Evolutionary conservation across 2,797 vertebrate genomes (phyloP), one percentile per base, ranked within the genome.

Genomic region (Chromis chromis): DNA sequence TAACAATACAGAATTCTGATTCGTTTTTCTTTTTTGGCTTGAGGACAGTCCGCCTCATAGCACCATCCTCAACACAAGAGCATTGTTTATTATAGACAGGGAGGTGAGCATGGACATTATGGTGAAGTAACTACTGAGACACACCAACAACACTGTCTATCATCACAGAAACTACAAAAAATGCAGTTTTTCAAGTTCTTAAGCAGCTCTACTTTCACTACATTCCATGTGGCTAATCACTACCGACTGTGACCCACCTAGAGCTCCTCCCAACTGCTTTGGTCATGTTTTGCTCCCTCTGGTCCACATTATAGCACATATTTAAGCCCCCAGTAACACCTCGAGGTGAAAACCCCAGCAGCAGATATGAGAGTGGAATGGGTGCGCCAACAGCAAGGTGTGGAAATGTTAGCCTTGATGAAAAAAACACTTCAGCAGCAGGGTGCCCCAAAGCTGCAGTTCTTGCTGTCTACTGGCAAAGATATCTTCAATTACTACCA

Each of bases 381-480:
- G 70, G 70, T 27, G 69, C 73, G 65, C 61, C 70, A 31, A 71
- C 66, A 74, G 59, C 33, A 42, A 86, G 52, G 63, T 78, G 80
- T 79, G 85, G 82, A 91, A 88, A 86, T 78, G 48, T 81, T 72
- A 78, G 57, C 75, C 12, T 28, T 28, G 21, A 64, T 52, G 53
- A 62, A 75, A 65, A 56, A 68, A 73, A 81, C 49, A 63, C 19
- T 49, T 79, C 49, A 27, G 54, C 65, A 56, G 68, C 25, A 80
- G 36, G 31, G 24, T 49, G 70, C 36, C 59, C n/a, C 28, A 64
- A 54, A 72, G 69, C 69, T 68, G 33, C 46, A 65, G 17, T 57
- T 66, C 53, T 54, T 56, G 66, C 65, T 64, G 44, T 76, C 65
- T 53, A 59, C 60, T 46, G 36, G 59, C 52, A 74, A 64, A 83